Percentiles rank a stretch among this genome's conserved stretches.
Conservation (phyloP, 1,140 invertebrate species). For the Oedothorax gibbosus region DNA sequence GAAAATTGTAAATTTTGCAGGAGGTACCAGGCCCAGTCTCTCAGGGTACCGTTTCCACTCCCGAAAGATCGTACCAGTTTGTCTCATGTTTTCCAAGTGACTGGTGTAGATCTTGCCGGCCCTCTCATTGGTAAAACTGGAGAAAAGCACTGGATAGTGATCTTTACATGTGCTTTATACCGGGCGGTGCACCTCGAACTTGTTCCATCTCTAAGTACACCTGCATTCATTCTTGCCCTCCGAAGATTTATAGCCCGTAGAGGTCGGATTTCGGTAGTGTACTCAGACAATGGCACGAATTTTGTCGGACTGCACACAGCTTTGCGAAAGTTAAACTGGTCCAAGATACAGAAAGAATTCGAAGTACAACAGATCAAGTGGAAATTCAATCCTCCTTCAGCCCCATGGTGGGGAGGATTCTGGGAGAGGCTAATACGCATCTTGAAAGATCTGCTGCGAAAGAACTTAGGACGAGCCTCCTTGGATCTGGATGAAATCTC, state of each 20-base stretch:
- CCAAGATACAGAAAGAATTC: not conserved
- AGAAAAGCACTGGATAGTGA: slow-evolving; percentile 20
- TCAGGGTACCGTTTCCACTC: slow-evolving; percentile 43
- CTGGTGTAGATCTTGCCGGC: slow-evolving; percentile 66
- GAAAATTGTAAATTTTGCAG: slow-evolving; percentile 10
- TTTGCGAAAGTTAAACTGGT: slow-evolving; percentile 31
- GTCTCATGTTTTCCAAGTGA: slow-evolving; percentile 65
- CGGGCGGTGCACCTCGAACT: slow-evolving; percentile 66
- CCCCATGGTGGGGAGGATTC: slow-evolving; percentile 24
- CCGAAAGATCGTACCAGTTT: slow-evolving; percentile 64
- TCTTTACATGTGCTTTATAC: slow-evolving; percentile 54
- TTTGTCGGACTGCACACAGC: slow-evolving; percentile 64
- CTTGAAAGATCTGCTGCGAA: slow-evolving; percentile 22
- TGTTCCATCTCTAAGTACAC: slow-evolving; percentile 65
- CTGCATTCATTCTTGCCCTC: slow-evolving; percentile 67
- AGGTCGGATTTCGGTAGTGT: slow-evolving; percentile 64
- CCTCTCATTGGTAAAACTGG: slow-evolving; percentile 63
- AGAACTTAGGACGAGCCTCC: not conserved
- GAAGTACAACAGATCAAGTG: not conserved
- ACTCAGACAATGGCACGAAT: slow-evolving; percentile 68
- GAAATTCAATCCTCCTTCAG: not conserved
- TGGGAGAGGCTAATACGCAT: slow-evolving; percentile 7
- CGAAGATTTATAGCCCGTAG: slow-evolving; percentile 68
- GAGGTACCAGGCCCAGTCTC: slow-evolving; percentile 1
- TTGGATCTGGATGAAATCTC: slow-evolving; percentile 15